phyloP scores from a whole-genome alignment of 1,140 invertebrate genomes.

The Neodiprion fabricii region DNA sequence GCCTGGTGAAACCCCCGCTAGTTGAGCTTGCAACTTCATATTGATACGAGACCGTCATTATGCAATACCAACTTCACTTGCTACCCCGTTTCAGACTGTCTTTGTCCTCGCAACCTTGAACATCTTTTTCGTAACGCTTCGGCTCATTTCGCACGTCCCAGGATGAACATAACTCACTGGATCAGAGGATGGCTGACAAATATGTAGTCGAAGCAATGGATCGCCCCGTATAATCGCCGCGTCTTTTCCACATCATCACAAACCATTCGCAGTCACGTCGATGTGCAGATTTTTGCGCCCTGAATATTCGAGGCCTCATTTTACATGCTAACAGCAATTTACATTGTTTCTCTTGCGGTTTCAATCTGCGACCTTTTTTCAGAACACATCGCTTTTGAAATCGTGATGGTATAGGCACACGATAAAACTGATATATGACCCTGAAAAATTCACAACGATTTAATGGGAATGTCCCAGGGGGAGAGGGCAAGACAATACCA shows the following conservation, averaged over 20 bases:
- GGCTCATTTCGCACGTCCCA: neutral
- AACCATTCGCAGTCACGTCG: neutral
- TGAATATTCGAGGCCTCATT: too few species aligned
- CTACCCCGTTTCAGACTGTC: too few species aligned
- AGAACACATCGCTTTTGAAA: too few species aligned
- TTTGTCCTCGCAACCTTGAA: too few species aligned
- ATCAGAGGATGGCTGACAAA: neutral
- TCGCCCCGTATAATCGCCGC: neutral
- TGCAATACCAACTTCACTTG: constrained; percentile 18
- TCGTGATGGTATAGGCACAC: too few species aligned
- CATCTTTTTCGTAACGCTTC: neutral
- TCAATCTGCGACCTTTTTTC: too few species aligned
- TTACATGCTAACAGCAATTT: too few species aligned
- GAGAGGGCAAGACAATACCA: too few species aligned
- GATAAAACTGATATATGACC: too few species aligned
- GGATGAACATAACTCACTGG: neutral
- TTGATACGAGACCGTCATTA: constrained; percentile 80
- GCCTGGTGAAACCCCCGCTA: constrained; percentile 72
- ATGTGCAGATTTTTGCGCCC: neutral
- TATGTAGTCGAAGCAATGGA: neutral
- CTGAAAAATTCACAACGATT: too few species aligned
- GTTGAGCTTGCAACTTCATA: constrained; percentile 77
- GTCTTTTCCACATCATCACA: neutral
- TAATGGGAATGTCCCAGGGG: too few species aligned
- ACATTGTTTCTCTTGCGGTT: too few species aligned